These are phyloP conservation scores for Papilio aristodemus DNA, from an alignment of 1,140 invertebrate genomes.

Conservation along the genomic window DNA sequence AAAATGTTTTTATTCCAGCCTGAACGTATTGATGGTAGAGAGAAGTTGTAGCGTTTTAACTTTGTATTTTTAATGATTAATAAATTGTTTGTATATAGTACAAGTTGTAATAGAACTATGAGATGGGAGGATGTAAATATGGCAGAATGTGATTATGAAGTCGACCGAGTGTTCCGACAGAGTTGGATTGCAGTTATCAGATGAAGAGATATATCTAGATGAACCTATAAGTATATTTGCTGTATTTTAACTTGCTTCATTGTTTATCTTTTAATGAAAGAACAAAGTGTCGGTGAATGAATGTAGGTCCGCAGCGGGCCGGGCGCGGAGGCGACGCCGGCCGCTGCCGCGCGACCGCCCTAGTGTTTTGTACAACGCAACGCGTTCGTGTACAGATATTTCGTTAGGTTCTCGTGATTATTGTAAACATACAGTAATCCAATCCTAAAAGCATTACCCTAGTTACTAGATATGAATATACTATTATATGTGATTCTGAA, in stretches of 20 bases:
- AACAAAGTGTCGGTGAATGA: slow-evolving; percentile 67
- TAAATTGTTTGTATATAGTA: slow-evolving; percentile 81
- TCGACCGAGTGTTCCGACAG: slow-evolving; percentile 12
- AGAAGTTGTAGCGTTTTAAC: slow-evolving; percentile 68
- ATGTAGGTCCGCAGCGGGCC: slow-evolving; percentile 40
- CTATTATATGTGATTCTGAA: slow-evolving; percentile 72
- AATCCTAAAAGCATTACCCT: slow-evolving; percentile 62
- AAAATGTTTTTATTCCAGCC: slow-evolving; percentile 70
- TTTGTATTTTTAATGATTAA: slow-evolving; percentile 74
- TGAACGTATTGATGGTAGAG: slow-evolving; percentile 72
- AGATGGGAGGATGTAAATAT: slow-evolving; percentile 70
- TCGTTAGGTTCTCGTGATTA: slow-evolving; percentile 69
- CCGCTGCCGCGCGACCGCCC: slow-evolving; percentile 47
- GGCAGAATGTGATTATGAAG: slow-evolving; percentile 49
- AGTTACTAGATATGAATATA: slow-evolving; percentile 70
- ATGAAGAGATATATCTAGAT: slow-evolving; percentile 48
- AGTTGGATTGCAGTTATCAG: slow-evolving; percentile 38
- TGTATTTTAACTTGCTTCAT: slow-evolving; percentile 74
- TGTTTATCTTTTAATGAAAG: slow-evolving; percentile 63
- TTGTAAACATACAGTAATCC: slow-evolving; percentile 78
- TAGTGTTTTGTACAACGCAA: slow-evolving; percentile 74
- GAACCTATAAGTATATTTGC: slow-evolving; percentile 59
- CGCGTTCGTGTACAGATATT: slow-evolving; percentile 72
- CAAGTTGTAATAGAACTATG: slow-evolving; percentile 74
- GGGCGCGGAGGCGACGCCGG: slow-evolving; percentile 45